A percentile compares a stretch with the other conserved stretches of the same genome.
These are phyloP conservation scores for Oenanthe oenanthe DNA, from an alignment of 2,113 vertebrate species.

Conservation along the genomic window DNA sequence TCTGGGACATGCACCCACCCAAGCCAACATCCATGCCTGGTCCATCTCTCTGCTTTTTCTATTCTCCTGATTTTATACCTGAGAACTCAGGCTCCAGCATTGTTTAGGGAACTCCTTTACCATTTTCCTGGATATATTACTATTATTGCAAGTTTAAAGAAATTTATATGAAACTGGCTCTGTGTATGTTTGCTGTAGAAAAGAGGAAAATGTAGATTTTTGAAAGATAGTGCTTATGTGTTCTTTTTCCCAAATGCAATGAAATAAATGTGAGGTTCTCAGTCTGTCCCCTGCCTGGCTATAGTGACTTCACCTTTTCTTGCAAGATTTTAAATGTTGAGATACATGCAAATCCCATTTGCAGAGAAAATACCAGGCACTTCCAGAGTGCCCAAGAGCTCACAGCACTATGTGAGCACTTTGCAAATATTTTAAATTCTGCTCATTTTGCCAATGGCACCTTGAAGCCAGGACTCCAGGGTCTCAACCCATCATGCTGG, in stretches of 20 bases:
- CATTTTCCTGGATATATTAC: neutral
- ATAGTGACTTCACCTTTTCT: neutral
- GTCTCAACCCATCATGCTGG: neutral
- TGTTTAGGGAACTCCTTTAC: neutral
- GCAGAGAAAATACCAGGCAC: neutral
- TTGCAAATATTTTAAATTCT: neutral
- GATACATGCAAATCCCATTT: neutral
- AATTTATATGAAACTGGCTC: neutral
- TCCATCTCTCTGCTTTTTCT: neutral
- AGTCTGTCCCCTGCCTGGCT: neutral
- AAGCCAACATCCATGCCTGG: fast-evolving
- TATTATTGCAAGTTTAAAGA: neutral
- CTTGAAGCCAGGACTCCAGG: neutral
- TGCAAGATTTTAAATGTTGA: neutral
- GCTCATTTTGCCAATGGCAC: neutral
- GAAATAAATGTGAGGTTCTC: neutral
- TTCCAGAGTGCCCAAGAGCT: neutral
- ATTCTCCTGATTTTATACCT: neutral
- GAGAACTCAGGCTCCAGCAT: neutral
- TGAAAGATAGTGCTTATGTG: neutral
- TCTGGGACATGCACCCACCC: neutral
- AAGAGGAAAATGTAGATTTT: neutral
- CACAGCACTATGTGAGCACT: neutral
- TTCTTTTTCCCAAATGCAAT: neutral
- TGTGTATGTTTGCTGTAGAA: neutral